These are phyloP conservation scores for Mnemiopsis leidyi DNA, from an alignment of 37 sponge, comb jelly and placozoan genomes.

Conservation along the genomic window DNA sequence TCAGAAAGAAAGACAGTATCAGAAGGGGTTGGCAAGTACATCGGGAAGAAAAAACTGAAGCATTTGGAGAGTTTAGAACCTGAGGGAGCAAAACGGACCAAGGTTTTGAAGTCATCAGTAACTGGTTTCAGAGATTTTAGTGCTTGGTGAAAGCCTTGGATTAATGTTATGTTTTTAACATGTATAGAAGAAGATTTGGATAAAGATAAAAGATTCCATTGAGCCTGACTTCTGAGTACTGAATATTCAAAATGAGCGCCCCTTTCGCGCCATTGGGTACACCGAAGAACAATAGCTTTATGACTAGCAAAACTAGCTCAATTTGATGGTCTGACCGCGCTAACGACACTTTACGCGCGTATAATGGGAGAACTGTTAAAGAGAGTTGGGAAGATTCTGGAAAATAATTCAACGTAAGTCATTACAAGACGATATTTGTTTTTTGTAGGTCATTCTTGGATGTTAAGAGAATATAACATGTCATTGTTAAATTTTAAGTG, in stretches of 20 bases:
- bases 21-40: constrained; percentile 38
- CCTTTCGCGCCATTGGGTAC: neutral
- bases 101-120: constrained; percentile 56
- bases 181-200: no score
- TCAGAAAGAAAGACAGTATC: neutral
- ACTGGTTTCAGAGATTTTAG: constrained; percentile 56
- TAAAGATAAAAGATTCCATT: no score
- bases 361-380: neutral
- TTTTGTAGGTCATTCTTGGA: no score
- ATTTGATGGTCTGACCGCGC: neutral
- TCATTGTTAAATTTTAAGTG: no score
- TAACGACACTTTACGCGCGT: neutral
- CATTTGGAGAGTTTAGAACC: constrained; percentile 14
- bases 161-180: no score
- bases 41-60: constrained; percentile 46
- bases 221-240: no score
- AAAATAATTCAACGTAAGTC: no score
- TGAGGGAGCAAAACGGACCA: neutral
- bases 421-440: no score
- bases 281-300: neutral
- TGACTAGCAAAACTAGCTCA: neutral
- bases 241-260: no score
- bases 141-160: constrained; percentile 1
- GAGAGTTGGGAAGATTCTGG: no score
- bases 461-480: no score